Evolutionary conservation across 2,797 vertebrate species (phyloP).

Genomic region (Acanthornis magna): DNA sequence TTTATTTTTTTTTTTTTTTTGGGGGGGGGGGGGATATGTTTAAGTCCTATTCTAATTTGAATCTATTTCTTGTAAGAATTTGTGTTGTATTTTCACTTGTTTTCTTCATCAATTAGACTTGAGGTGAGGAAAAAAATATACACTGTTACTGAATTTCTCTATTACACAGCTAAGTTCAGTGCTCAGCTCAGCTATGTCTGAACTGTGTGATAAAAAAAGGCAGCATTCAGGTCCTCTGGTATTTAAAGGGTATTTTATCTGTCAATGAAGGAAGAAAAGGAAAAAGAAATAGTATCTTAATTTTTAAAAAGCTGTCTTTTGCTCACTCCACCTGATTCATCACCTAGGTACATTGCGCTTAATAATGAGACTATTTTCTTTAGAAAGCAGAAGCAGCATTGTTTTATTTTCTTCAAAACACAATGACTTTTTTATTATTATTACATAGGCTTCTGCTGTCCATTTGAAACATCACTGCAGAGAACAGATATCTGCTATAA

Average conservation of each 20-base stretch:
- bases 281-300: background rate
- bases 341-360: background rate
- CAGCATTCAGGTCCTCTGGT: background rate
- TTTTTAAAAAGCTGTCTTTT: background rate
- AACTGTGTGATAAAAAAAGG: background rate
- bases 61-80: background rate
- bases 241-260: background rate
- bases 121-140: background rate
- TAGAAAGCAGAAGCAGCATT: background rate
- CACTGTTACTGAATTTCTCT: background rate
- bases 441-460: background rate
- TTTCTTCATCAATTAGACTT: background rate
- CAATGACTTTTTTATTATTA: background rate
- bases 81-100: background rate
- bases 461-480: background rate
- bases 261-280: background rate
- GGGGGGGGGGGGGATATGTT: too few relatives aligned
- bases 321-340: background rate
- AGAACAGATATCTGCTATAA: background rate
- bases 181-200: background rate
- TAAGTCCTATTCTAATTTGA: background rate
- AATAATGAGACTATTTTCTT: background rate
- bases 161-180: background rate
- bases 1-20: too few relatives aligned
- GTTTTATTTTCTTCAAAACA: background rate